Evolutionary conservation across 2,113 vertebrate genomes (phyloP), one percentile per base, ranked within the genome.

Genomic region (Oreotrochilus melanogaster): DNA sequence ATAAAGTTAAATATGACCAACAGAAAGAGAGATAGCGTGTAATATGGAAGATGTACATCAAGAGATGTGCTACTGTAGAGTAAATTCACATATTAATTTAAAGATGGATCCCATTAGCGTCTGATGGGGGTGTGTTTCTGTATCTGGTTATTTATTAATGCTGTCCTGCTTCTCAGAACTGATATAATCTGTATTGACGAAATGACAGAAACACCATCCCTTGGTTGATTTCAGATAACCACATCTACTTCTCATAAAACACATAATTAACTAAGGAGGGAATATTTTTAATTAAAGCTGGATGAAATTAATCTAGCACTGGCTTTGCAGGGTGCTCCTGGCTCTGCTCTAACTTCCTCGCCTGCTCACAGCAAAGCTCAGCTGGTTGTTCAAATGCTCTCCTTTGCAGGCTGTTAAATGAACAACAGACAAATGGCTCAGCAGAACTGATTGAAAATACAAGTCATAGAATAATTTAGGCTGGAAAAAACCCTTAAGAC

Each of bases 201-300:
- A 50, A 88, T 54, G 33, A 83, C 70, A 86, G 71, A 88, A 92
- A 74, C 53, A 78, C 10, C 39, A 78, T 60, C 60, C 67, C 27
- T 66, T 58, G 6, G 11, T 88, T 65, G 56, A 83, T 86, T 92
- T 93, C 85, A 92, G 78, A 82, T 85, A 96, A 74, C 50, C 28
- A 57, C 42, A 86, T 84, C 39, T 21, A 51, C 50, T 94, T 86
- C 56, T 83, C 71, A 74, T 92, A 91, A 93, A 96, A 62, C n/a
- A 78, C 10, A 11, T 67, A 81, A 90, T 86, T 91, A 93, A 90
- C 39, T 61, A 62, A 86, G 27, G 47, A 83, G 51, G 21, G 45
- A 82, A 73, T 70, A 51, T 79, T 93, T 39, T 82, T 86, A 71
- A 95, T 95, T 95, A 93, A 95, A 95, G 47, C 7, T 1, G 1